Conservation (phyloP, 2,113 vertebrate genomes). For the Callocephalon fimbriatum region DNA sequence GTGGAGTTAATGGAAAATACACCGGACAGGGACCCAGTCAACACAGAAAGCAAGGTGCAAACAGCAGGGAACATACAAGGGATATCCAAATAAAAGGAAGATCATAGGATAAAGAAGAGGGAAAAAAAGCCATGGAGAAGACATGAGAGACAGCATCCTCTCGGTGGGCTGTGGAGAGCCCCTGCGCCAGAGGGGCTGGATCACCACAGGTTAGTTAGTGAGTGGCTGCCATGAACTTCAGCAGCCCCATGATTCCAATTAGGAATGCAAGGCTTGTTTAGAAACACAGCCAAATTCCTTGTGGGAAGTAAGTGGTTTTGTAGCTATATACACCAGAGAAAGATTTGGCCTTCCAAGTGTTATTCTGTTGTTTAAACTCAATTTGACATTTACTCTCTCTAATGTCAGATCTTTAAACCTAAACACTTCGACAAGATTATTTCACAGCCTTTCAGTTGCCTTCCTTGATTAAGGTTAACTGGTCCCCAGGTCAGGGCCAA, state of each 20-base stretch:
- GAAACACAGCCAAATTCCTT: not conserved
- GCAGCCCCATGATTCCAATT: fast-evolving
- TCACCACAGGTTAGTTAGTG: not conserved
- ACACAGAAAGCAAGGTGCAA: not conserved
- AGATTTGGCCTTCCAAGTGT: not conserved
- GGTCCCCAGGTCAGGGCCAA: not conserved
- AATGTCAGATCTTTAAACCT: conserved; percentile 46
- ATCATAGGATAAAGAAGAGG: not conserved
- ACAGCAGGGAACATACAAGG: not conserved
- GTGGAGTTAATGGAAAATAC: not conserved
- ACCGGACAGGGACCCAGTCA: not conserved
- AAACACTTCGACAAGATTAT: not conserved
- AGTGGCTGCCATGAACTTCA: not conserved
- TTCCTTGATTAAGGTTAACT: conserved; percentile 40
- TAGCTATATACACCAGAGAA: not conserved
- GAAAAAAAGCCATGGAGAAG: not conserved
- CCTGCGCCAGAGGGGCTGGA: not conserved
- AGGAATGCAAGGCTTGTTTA: not conserved
- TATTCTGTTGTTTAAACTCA: conserved; percentile 24
- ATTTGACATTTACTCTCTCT: conserved; percentile 48
- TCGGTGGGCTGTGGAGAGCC: not conserved
- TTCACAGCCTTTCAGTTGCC: conserved; percentile 29
- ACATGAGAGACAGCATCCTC: not conserved
- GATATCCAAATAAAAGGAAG: not conserved
- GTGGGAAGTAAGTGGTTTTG: not conserved